These are phyloP conservation scores for Sphaeridia pumilis DNA, from an alignment of 2,888 invertebrate genomes.

Conservation along the genomic window DNA sequence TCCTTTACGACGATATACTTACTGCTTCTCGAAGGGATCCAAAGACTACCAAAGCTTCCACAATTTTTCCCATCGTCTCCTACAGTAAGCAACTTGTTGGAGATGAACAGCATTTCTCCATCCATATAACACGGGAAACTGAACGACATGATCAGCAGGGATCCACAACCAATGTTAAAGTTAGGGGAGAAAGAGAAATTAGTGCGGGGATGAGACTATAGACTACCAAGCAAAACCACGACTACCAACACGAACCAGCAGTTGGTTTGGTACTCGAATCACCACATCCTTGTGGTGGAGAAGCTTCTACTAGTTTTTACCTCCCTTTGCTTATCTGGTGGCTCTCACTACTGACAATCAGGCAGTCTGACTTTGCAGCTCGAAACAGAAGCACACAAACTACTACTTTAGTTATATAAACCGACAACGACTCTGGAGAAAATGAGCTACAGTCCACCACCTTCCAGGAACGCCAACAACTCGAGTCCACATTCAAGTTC, in stretches of 20 bases:
- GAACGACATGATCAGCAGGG: too few relatives aligned
- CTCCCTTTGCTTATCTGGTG: constrained; percentile 4
- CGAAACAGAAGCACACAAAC: constrained; percentile 18
- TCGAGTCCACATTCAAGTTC: constrained; percentile 1
- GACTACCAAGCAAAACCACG: not conserved
- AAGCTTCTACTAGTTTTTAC: too few relatives aligned
- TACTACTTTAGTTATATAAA: too few relatives aligned
- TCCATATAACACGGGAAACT: too few relatives aligned
- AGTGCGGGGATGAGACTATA: not conserved
- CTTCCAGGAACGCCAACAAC: constrained; percentile 12
- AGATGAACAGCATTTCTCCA: too few relatives aligned
- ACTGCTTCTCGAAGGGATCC: not conserved
- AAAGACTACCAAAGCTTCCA: not conserved
- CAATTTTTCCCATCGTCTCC: not conserved
- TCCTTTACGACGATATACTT: too few relatives aligned
- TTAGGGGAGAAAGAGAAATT: not conserved
- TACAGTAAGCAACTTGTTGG: not conserved
- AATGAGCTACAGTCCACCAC: constrained; percentile 14
- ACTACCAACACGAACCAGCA: too few relatives aligned
- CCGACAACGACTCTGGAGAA: too few relatives aligned
- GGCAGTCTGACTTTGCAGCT: constrained; percentile 12
- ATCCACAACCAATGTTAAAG: not conserved
- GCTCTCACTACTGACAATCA: constrained; percentile 4
- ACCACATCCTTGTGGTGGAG: too few relatives aligned
- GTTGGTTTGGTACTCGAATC: too few relatives aligned